phyloP scores from a whole-genome alignment of 1,140 invertebrate genomes.

The Glossosoma conforme region DNA sequence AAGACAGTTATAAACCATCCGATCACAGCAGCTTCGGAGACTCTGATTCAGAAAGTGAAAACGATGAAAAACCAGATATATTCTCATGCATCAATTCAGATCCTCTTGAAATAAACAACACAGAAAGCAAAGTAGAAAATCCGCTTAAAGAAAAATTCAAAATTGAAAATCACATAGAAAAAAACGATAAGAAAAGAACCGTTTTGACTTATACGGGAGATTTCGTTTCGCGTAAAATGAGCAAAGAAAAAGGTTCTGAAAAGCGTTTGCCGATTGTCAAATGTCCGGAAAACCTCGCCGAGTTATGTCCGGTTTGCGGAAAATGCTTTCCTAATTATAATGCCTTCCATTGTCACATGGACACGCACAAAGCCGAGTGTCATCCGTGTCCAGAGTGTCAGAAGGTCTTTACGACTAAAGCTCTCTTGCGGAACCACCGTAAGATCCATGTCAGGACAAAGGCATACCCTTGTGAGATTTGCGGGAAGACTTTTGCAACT shows the following conservation, averaged over 20 bases:
- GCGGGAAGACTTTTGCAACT: not conserved
- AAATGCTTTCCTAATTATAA: not conserved
- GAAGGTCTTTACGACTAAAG: not conserved
- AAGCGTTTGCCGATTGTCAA: not conserved
- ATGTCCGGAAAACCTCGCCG: not conserved
- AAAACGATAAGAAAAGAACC: not conserved
- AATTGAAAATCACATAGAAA: not conserved
- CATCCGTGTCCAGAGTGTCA: not conserved
- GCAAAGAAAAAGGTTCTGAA: no score
- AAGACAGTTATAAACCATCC: not conserved
- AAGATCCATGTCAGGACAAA: not conserved
- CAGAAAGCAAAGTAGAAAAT: not conserved
- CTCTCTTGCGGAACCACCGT: not conserved
- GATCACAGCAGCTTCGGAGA: not conserved
- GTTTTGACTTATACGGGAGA: no score
- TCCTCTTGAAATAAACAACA: constrained; percentile 1
- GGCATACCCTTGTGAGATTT: not conserved
- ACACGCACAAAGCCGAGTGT: not conserved
- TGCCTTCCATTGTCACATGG: not conserved
- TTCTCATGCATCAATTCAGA: no score
- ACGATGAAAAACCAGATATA: not conserved
- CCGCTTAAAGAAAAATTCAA: not conserved
- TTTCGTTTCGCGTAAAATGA: no score
- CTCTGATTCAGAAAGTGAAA: not conserved
- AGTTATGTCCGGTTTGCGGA: not conserved